Conservation (phyloP, 2,797 vertebrate species). For the Ptychadena robeensis region DNA sequence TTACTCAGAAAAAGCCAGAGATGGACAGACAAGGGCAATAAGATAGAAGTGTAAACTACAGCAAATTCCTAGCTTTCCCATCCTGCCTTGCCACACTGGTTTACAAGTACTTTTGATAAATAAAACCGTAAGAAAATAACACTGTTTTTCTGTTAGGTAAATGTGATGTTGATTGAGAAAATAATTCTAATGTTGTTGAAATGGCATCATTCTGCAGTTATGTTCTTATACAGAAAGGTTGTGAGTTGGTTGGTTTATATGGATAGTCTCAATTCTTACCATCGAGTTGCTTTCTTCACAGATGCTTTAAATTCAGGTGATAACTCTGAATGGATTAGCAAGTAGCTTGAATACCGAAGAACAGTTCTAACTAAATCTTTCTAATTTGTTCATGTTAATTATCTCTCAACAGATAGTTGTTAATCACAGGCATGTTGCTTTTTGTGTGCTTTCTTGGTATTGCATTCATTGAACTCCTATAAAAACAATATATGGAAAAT, state of each 20-base stretch:
- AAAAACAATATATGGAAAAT: not conserved
- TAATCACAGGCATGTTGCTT: not conserved
- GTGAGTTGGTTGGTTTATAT: not conserved
- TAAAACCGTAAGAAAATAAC: too few relatives aligned
- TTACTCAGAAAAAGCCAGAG: too few relatives aligned
- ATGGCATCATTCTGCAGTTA: not conserved
- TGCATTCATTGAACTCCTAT: not conserved
- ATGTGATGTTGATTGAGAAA: not conserved
- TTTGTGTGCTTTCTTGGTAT: not conserved
- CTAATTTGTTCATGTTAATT: slow-evolving; percentile 26
- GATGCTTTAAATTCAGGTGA: slow-evolving; percentile 30
- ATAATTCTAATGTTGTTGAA: not conserved
- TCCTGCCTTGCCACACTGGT: too few relatives aligned
- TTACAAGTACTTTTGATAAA: too few relatives aligned
- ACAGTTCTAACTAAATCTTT: slow-evolving; percentile 1
- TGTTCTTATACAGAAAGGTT: too few relatives aligned
- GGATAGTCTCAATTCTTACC: not conserved
- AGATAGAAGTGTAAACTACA: too few relatives aligned
- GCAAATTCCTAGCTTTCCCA: too few relatives aligned
- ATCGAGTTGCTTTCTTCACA: not conserved
- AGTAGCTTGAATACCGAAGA: slow-evolving; percentile 3
- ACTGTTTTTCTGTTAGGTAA: not conserved
- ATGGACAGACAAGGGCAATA: too few relatives aligned
- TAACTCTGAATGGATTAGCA: slow-evolving; percentile 31
- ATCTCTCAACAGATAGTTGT: not conserved